Evolutionary conservation across 2,113 vertebrate species (phyloP).

Genomic region (Cheirogaleus medius): DNA sequence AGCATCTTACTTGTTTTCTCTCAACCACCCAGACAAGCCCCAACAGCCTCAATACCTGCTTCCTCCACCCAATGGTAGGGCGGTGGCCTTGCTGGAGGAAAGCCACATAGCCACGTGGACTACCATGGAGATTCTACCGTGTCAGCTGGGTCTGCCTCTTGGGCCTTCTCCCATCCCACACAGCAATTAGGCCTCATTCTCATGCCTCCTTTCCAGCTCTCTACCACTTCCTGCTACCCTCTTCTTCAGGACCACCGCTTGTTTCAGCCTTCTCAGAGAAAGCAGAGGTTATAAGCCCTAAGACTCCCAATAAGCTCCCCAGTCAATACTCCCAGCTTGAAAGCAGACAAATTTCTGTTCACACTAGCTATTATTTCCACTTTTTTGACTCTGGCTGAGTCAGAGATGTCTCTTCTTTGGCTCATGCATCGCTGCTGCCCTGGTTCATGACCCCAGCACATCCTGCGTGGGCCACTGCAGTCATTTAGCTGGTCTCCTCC

Average conservation of each 20-base stretch:
- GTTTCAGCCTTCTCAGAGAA: neutral
- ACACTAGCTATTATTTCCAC: neutral
- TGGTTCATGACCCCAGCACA: neutral
- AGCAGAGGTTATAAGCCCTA: neutral
- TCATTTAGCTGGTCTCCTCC: no score
- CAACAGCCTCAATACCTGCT: neutral
- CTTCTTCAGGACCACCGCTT: neutral
- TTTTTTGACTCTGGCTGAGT: neutral
- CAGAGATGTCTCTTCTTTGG: neutral
- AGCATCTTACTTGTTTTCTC: neutral
- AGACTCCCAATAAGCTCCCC: neutral
- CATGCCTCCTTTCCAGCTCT: neutral
- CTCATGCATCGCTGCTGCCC: neutral
- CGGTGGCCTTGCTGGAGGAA: neutral
- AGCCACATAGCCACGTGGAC: neutral
- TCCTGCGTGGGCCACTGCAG: neutral
- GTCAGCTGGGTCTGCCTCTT: neutral
- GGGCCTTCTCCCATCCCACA: neutral
- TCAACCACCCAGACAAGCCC: neutral
- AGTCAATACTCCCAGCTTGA: neutral
- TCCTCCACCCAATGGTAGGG: neutral
- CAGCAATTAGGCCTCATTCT: neutral
- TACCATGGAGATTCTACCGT: neutral
- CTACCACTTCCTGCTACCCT: neutral
- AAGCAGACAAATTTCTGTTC: neutral